Conservation (phyloP, 2,888 invertebrate genomes). For the Eumerus sabulonum region DNA sequence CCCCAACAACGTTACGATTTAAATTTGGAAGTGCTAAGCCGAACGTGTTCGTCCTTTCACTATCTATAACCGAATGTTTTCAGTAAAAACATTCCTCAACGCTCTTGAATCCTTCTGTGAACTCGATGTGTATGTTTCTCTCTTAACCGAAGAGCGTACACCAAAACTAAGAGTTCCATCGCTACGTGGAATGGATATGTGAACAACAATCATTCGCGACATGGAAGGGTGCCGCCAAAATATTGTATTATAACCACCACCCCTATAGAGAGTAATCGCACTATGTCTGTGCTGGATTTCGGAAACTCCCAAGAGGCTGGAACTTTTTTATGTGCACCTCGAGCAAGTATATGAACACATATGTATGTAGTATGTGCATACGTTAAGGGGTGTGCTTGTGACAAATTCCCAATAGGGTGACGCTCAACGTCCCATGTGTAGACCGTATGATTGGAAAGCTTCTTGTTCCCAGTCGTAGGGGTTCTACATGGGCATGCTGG, state of each 20-base stretch:
- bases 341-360: slow-evolving; percentile 19
- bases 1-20: slow-evolving; percentile 22
- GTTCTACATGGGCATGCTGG: slow-evolving; percentile 47
- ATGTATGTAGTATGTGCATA: not conserved
- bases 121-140: slow-evolving; percentile 33
- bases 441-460: slow-evolving; percentile 49
- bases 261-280: slow-evolving; percentile 22
- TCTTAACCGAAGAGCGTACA: slow-evolving; percentile 47
- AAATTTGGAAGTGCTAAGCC: slow-evolving; percentile 34
- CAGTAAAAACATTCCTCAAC: slow-evolving; percentile 12
- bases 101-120: slow-evolving; percentile 34
- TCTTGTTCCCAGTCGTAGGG: slow-evolving; percentile 49
- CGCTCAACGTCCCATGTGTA: slow-evolving; percentile 30
- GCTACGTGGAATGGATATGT: not conserved
- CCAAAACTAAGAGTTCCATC: slow-evolving; percentile 24
- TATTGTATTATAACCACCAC: slow-evolving; percentile 32
- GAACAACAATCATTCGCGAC: slow-evolving; percentile 17
- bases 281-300: slow-evolving; percentile 26
- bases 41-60: slow-evolving; percentile 76
- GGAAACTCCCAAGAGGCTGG: slow-evolving; percentile 69
- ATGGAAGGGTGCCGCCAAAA: slow-evolving; percentile 51
- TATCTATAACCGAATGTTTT: slow-evolving; percentile 74
- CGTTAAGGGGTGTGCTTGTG: slow-evolving; percentile 50
- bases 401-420: slow-evolving; percentile 64
- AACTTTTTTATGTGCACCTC: slow-evolving; percentile 59